Base-by-base conservation (phyloP, 1,140 invertebrate species). In the Coptotermes formosanus region DNA sequence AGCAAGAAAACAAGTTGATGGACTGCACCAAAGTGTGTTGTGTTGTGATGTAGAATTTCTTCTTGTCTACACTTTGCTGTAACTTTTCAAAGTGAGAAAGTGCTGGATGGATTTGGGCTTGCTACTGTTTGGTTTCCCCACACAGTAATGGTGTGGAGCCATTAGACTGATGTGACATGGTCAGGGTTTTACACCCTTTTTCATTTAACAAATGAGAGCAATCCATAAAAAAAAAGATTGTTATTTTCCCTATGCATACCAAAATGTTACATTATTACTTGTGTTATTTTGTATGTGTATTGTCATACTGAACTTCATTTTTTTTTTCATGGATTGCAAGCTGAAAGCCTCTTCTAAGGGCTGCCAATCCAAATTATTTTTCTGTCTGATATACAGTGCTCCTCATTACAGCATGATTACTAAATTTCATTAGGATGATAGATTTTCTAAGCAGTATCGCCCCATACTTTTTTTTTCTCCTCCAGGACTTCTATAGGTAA, bases 1-100 rank as follows among this genome's bases (percentile, higher is more conserved):
- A 75, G n/a, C 64, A 75, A 75, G 64, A 14, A 75, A 75, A 30
- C 64, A 75, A 75, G 64, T 75, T 75, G 30, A 75, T 30, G 64
- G n/a, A 75, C 64, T 75, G 64, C 64, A 75, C n/a, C 25, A 75
- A 14, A 75, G n/a, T 30, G 64, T 75, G 64, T 75, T 75, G 64
- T 75, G 64, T 75, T 75, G 64, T 75, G 64, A 75, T 75, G 64
- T 75, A 75, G 64, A 75, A 75, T 75, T 75, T 75, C 52, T 75
- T n/a, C 64, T 75, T 75, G 64, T 75, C n/a, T 75, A 75, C 64
- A 75, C 64, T 75, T 75, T 75, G 64, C 64, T 75, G n/a, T 75
- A 30, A 75, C 64, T 75, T 75, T 75, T 75, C n/a, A 75, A 75
- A 75, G 64, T 75, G 64, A n/a, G 7, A 25, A 75, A 75, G 64